These are phyloP conservation scores for Ostrea denselamellosa DNA, from an alignment of 1,140 invertebrate genomes.

Conservation along the genomic window DNA sequence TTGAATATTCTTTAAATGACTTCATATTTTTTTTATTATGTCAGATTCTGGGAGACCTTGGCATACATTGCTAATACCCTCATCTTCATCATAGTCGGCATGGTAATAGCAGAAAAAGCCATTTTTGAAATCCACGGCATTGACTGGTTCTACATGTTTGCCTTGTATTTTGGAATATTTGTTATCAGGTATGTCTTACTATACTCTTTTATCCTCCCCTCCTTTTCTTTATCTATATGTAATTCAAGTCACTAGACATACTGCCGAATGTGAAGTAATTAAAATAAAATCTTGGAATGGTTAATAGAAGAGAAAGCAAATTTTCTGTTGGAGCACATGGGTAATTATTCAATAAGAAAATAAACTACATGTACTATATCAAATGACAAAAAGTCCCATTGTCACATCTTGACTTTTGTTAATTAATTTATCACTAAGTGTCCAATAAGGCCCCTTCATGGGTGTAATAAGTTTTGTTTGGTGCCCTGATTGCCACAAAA, in stretches of 20 bases:
- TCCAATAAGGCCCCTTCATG: no score
- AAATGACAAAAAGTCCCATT: not conserved
- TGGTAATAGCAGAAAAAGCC: slow-evolving; percentile 77
- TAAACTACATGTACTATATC: not conserved
- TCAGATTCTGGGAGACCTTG: slow-evolving; percentile 80
- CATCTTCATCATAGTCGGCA: slow-evolving; percentile 80
- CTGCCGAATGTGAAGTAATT: no score
- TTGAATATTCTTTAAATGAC: no score
- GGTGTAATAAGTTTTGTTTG: no score
- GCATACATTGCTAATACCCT: slow-evolving; percentile 80
- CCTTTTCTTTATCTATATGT: no score
- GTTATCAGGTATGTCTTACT: slow-evolving; percentile 72
- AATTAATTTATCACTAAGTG: not conserved
- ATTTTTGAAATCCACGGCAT: slow-evolving; percentile 65
- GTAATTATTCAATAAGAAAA: not conserved
- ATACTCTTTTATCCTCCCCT: not conserved
- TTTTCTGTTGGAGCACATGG: not conserved
- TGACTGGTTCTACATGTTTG: slow-evolving; percentile 76
- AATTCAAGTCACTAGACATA: no score
- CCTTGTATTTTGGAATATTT: slow-evolving; percentile 76
- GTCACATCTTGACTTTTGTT: not conserved
- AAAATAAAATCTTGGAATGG: no score
- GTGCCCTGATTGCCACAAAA: no score
- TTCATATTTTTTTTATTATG: slow-evolving; percentile 45
- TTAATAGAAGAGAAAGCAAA: not conserved